phyloP scores from a whole-genome alignment of 1,140 invertebrate genomes.

The Bombus huntii region DNA sequence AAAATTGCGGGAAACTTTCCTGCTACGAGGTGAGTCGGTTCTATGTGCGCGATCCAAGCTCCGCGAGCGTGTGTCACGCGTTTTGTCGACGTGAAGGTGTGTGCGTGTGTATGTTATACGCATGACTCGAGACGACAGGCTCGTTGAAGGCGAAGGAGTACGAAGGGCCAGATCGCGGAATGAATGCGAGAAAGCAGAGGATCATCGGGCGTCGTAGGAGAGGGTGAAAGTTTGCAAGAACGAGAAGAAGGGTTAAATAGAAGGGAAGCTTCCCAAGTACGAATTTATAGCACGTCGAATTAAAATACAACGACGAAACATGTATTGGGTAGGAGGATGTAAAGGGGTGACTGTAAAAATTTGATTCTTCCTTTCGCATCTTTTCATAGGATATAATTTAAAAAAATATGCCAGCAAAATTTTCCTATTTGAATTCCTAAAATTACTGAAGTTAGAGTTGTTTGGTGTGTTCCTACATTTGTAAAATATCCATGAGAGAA shows the following conservation, averaged over 20 bases:
- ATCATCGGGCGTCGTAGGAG: conserved; percentile 52
- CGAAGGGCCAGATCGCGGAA: conserved; percentile 64
- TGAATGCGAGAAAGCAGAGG: conserved; percentile 66
- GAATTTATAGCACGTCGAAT: conserved; percentile 57
- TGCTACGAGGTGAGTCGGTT: conserved; percentile 44
- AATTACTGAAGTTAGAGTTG: neutral
- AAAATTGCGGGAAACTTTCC: conserved; percentile 70
- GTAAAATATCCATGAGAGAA: neutral
- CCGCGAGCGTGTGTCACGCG: neutral
- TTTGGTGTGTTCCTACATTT: neutral
- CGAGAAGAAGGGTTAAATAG: conserved; percentile 60
- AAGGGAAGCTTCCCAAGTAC: conserved; percentile 22
- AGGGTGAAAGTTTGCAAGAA: conserved; percentile 47
- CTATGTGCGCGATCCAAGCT: neutral
- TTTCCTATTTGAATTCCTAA: neutral
- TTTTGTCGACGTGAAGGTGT: conserved; percentile 1
- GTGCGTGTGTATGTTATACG: conserved; percentile 6
- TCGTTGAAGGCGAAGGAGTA: conserved; percentile 54
- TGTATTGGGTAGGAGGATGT: neutral
- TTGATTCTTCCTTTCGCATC: neutral
- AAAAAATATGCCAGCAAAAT: neutral
- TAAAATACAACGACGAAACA: conserved; percentile 38
- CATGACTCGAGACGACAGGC: conserved; percentile 28
- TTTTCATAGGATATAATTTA: neutral
- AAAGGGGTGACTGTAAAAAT: neutral